Conservation (phyloP, 2,888 invertebrate species). For the Tineola bisselliella region DNA sequence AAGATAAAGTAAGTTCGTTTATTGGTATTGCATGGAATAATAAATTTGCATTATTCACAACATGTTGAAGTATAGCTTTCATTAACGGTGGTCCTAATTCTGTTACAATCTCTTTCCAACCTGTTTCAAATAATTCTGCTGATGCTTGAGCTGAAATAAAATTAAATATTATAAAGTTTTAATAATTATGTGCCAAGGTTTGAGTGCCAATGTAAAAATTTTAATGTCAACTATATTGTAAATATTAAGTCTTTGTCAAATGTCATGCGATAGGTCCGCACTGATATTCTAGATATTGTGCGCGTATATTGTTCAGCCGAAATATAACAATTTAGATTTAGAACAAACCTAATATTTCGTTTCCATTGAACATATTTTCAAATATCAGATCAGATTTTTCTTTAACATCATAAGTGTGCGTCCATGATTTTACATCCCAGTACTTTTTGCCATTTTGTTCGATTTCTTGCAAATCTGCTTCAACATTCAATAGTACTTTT, state of each 20-base stretch:
- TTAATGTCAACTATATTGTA: conserved; percentile 12
- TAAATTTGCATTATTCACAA: conserved; percentile 24
- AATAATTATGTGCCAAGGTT: not conserved
- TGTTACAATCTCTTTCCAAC: conserved; percentile 31
- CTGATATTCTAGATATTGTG: no score
- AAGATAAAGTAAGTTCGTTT: conserved; percentile 22
- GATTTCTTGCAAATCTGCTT: conserved; percentile 22
- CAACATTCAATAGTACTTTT: conserved; percentile 23
- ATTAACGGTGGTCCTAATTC: conserved; percentile 37
- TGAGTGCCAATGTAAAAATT: not conserved
- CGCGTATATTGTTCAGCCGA: no score
- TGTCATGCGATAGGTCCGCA: no score
- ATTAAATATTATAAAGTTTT: conserved; percentile 4
- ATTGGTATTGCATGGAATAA: conserved; percentile 25
- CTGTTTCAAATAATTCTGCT: conserved; percentile 25
- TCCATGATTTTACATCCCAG: conserved; percentile 31
- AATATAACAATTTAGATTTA: no score
- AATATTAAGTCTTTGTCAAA: no score
- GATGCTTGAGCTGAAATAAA: conserved; percentile 30
- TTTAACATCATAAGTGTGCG: conserved; percentile 30
- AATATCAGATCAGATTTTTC: conserved; percentile 32
- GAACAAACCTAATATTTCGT: conserved; percentile 37
- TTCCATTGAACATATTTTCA: conserved; percentile 39
- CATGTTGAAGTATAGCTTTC: conserved; percentile 22
- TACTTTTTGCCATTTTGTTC: conserved; percentile 30